Evolutionary conservation across 2,113 vertebrate genomes (phyloP).

Genomic region (Coptodon bakossiorum): DNA sequence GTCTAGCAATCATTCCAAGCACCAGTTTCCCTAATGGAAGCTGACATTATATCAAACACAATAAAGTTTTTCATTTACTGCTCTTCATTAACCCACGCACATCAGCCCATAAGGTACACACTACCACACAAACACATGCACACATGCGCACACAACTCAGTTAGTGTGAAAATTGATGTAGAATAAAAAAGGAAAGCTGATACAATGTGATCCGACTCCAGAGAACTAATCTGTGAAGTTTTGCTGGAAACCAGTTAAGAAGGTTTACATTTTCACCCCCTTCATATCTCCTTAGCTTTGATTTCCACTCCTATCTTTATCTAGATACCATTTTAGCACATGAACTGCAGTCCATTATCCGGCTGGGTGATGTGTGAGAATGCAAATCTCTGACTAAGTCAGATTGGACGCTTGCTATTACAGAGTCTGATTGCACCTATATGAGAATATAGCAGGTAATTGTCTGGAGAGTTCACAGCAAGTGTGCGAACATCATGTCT

Average conservation of each 20-base stretch:
- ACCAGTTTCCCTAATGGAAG: constrained; percentile 83
- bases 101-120: constrained; percentile 27
- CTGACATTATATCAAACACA: constrained; percentile 99
- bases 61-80: constrained; percentile 94
- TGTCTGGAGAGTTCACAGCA: not conserved
- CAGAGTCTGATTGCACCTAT: not conserved
- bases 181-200: not conserved
- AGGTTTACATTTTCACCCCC: not conserved
- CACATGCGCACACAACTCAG: constrained; percentile 38
- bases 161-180: constrained; percentile 64
- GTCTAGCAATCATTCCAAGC: constrained; percentile 73
- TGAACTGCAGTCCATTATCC: not conserved
- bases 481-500: not conserved
- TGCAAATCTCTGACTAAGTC: not conserved
- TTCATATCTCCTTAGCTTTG: constrained; percentile 18
- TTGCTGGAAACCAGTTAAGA: not conserved
- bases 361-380: not conserved
- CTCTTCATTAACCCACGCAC: constrained; percentile 83
- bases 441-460: not conserved
- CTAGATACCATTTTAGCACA: not conserved
- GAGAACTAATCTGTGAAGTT: constrained; percentile 69
- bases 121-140: not conserved
- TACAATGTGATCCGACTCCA: constrained; percentile 73
- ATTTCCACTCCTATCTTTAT: constrained; percentile 22
- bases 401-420: not conserved